A percentile compares a stretch with the other conserved stretches of the same genome.
phyloP scores from a whole-genome alignment of 1,140 invertebrate genomes.

The Hypothenemus hampei region DNA sequence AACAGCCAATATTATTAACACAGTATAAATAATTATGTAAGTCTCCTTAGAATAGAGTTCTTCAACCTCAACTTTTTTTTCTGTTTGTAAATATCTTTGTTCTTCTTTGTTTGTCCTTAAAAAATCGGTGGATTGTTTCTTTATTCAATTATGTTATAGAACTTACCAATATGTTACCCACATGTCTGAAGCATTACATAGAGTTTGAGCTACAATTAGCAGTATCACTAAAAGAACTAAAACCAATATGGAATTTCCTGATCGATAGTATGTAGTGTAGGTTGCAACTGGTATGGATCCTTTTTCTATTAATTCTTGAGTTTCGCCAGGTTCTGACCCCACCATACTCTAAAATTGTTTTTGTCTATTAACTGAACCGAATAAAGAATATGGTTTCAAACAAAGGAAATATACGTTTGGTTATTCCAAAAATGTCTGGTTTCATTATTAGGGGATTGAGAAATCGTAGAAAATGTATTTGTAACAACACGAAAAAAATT shows the following conservation, averaged over 20 bases:
- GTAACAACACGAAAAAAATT: too few species aligned
- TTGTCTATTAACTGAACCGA: background rate
- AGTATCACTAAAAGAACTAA: slow-evolving; percentile 45
- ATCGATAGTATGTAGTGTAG: slow-evolving; percentile 50
- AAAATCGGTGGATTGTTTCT: slow-evolving; percentile 7
- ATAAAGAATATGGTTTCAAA: too few species aligned
- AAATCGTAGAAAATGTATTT: too few species aligned
- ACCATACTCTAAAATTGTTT: slow-evolving; percentile 21
- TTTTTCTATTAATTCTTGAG: slow-evolving; percentile 53
- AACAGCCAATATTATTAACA: slow-evolving; percentile 39
- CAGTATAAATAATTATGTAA: slow-evolving; percentile 38
- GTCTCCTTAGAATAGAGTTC: background rate
- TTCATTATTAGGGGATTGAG: too few species aligned
- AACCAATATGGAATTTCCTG: slow-evolving; percentile 48
- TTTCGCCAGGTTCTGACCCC: slow-evolving; percentile 48
- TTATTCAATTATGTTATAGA: background rate
- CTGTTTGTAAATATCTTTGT: slow-evolving; percentile 10
- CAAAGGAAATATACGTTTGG: too few species aligned
- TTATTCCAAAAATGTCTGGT: too few species aligned
- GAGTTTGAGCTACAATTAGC: slow-evolving; percentile 48
- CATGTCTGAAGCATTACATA: slow-evolving; percentile 58
- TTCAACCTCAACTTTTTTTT: background rate
- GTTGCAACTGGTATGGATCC: slow-evolving; percentile 52
- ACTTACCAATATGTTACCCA: slow-evolving; percentile 67
- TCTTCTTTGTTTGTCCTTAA: slow-evolving; percentile 53